phyloP scores from a whole-genome alignment of 2,888 invertebrate genomes.

The Julus scanicus region DNA sequence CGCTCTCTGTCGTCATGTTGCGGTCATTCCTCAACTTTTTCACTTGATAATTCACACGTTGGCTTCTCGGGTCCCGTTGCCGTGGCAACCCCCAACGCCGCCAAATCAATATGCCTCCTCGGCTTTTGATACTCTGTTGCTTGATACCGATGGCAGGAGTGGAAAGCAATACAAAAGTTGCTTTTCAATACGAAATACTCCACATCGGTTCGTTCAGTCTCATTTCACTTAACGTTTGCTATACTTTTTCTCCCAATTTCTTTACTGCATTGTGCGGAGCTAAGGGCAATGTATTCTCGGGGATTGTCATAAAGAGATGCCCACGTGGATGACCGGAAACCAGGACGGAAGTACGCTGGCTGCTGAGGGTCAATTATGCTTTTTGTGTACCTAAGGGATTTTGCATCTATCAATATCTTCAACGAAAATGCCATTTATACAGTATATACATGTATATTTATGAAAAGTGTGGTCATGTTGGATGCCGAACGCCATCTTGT shows the following conservation, averaged over 20 bases:
- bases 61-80: constrained; percentile 8
- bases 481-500: too few relatives aligned
- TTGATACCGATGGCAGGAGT: background rate
- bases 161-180: constrained; percentile 25
- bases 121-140: constrained; percentile 29
- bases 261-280: background rate
- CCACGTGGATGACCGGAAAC: background rate
- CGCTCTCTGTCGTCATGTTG: background rate
- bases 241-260: background rate
- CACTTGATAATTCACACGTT: constrained; percentile 28
- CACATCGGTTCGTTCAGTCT: background rate
- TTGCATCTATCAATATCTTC: constrained; percentile 11
- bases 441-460: too few relatives aligned
- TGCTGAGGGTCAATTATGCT: background rate
- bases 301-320: too few relatives aligned
- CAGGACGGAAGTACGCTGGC: background rate
- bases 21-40: constrained; percentile 33
- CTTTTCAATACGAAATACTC: background rate
- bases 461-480: too few relatives aligned
- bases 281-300: too few relatives aligned
- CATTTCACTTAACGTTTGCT: background rate
- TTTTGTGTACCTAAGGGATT: background rate
- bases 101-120: constrained; percentile 21
- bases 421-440: too few relatives aligned
- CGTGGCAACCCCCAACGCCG: background rate